These are phyloP conservation scores for Leptarthrus brevirostris DNA, from an alignment of 2,888 invertebrate species.

Conservation along the genomic window DNA sequence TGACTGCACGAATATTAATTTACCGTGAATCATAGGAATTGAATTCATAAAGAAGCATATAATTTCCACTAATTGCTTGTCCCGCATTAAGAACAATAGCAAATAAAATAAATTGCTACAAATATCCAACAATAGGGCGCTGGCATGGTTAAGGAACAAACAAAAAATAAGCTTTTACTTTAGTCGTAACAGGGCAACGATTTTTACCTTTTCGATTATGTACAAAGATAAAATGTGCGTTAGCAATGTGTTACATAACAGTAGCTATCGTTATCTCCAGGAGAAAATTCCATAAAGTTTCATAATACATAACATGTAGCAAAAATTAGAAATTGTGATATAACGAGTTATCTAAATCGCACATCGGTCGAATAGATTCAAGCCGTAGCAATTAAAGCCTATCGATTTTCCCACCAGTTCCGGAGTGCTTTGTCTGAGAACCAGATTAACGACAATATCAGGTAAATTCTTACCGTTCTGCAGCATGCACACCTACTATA, in stretches of 20 bases:
- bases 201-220: too few relatives aligned
- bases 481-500: background rate
- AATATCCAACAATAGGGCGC: too few relatives aligned
- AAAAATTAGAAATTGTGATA: background rate
- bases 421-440: background rate
- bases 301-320: background rate
- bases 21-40: background rate
- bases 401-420: background rate
- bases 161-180: too few relatives aligned
- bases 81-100: background rate
- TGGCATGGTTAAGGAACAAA: too few relatives aligned
- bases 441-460: slow-evolving; percentile 10
- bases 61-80: background rate
- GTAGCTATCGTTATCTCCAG: background rate
- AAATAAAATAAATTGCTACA: background rate
- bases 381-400: background rate
- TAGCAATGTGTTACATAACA: background rate
- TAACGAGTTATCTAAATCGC: background rate
- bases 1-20: background rate
- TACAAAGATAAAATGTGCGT: too few relatives aligned
- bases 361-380: background rate
- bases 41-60: background rate
- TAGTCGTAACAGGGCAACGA: too few relatives aligned
- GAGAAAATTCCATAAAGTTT: background rate
- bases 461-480: background rate